Evolutionary conservation across 2,113 vertebrate species (phyloP).

Genomic region (Saguinus imperator): DNA sequence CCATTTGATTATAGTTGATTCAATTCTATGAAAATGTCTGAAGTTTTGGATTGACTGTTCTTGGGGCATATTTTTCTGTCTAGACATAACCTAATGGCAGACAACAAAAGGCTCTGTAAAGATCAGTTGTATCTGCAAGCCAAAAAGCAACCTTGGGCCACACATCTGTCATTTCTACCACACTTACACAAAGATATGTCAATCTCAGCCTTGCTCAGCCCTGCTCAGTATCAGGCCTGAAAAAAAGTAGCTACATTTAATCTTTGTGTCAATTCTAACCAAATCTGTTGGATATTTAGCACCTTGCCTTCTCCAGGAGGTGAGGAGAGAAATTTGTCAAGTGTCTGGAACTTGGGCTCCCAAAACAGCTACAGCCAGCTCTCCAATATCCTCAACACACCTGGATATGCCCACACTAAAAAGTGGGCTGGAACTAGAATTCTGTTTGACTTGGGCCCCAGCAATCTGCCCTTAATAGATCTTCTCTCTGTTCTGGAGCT

Average conservation of each 20-base stretch:
- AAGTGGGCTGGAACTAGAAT: background rate
- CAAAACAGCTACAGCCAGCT: background rate
- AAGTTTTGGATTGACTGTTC: conserved; percentile 37
- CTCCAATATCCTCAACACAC: background rate
- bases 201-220: background rate
- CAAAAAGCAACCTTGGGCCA: background rate
- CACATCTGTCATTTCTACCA: background rate
- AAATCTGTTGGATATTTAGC: background rate
- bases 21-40: conserved; percentile 59
- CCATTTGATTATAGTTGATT: conserved; percentile 58
- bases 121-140: conserved; percentile 49
- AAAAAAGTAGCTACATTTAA: background rate
- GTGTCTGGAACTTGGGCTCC: background rate
- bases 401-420: background rate
- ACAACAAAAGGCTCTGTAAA: conserved; percentile 21
- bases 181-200: background rate
- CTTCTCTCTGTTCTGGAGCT: background rate
- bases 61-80: conserved; percentile 58
- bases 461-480: background rate
- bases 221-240: background rate
- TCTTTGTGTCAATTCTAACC: background rate
- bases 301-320: background rate
- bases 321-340: background rate
- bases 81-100: conserved; percentile 62
- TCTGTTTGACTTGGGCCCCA: background rate